Evolutionary conservation across 2,113 vertebrate species (phyloP).

Genomic region (Acinonyx jubatus): DNA sequence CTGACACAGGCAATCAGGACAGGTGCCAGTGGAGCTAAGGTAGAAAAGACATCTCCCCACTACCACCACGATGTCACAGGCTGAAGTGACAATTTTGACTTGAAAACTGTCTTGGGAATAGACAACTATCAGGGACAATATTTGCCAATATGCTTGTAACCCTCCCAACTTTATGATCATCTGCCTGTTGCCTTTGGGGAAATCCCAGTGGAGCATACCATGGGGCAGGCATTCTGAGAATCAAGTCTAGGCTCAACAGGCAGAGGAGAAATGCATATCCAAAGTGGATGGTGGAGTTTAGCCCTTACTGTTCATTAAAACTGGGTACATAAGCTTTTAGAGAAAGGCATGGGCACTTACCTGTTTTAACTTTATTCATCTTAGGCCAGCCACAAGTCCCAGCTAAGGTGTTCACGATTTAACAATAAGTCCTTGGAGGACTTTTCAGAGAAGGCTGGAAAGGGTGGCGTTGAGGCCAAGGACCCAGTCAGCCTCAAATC

Average conservation of each 20-base stretch:
- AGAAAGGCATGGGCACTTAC: neutral
- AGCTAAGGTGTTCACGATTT: neutral
- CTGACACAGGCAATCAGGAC: neutral
- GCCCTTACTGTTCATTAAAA: neutral
- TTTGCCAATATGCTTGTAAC: neutral
- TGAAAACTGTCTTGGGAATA: neutral
- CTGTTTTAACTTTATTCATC: neutral
- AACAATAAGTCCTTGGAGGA: neutral
- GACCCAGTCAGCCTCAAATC: too few relatives aligned
- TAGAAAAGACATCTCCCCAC: neutral
- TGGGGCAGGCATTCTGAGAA: neutral
- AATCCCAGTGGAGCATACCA: rapidly evolving
- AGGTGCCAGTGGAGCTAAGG: too few relatives aligned
- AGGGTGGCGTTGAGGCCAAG: neutral
- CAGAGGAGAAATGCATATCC: neutral
- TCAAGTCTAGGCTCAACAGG: neutral
- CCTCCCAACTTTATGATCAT: neutral
- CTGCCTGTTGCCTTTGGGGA: neutral
- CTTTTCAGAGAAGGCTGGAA: neutral
- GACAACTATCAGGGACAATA: neutral
- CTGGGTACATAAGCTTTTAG: neutral
- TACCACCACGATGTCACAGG: neutral
- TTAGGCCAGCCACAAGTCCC: neutral
- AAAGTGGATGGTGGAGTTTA: neutral
- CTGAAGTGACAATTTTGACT: neutral